Conservation (phyloP, 2,888 invertebrate genomes). For the Flabesymbios commensalis region DNA sequence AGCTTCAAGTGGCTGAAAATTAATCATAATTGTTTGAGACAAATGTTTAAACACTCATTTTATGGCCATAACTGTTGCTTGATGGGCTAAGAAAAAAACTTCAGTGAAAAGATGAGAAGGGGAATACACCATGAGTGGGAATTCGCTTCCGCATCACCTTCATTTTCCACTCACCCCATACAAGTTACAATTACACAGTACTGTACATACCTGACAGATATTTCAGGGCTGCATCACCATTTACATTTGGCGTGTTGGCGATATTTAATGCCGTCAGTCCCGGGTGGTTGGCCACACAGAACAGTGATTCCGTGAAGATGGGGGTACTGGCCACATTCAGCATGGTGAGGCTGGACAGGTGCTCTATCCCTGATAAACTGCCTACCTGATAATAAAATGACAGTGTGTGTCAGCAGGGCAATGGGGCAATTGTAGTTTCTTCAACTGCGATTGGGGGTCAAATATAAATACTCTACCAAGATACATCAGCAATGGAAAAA, state of each 20-base stretch:
- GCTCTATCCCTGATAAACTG: conserved; percentile 48
- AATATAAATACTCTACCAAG: background rate
- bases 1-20: no score
- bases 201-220: conserved; percentile 45
- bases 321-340: conserved; percentile 49
- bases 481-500: background rate
- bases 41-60: no score
- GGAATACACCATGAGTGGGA: background rate
- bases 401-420: no score
- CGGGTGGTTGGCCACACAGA: conserved; percentile 40
- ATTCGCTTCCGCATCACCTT: background rate
- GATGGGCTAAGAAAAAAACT: no score
- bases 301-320: conserved; percentile 48
- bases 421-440: no score
- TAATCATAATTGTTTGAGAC: no score
- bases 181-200: no score
- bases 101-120: background rate
- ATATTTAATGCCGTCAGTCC: conserved; percentile 45
- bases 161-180: background rate
- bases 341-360: conserved; percentile 40
- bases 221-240: conserved; percentile 49
- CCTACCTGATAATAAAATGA: conserved; percentile 37
- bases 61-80: no score
- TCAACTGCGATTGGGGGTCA: no score
- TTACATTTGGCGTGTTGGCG: conserved; percentile 46